A percentile compares a stretch with the other conserved stretches of the same genome.
These are phyloP conservation scores for Embiotoca jacksoni DNA, from an alignment of 2,113 vertebrate genomes.

Conservation along the genomic window DNA sequence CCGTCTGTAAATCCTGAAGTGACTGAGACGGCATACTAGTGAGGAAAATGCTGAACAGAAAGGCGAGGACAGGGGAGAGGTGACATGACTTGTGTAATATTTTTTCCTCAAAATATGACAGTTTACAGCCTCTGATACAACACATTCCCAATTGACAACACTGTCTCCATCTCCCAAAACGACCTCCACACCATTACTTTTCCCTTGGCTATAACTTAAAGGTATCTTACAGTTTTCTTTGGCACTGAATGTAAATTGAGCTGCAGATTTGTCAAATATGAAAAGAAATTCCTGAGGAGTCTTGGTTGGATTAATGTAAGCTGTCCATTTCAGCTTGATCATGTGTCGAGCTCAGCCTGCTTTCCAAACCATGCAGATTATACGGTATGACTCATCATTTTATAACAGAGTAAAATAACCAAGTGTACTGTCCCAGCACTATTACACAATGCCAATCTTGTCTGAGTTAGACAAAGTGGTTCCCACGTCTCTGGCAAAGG, in stretches of 20 bases:
- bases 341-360: not conserved
- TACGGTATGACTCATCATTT: not conserved
- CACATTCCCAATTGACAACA: too few species aligned
- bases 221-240: too few species aligned
- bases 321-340: not conserved
- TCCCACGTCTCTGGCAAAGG: constrained; percentile 19
- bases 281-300: not conserved
- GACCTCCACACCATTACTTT: too few species aligned
- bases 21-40: too few species aligned
- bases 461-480: constrained; percentile 33
- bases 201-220: too few species aligned
- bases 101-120: too few species aligned
- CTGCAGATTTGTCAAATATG: not conserved
- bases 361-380: constrained; percentile 1
- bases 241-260: not conserved
- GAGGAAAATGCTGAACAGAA: too few species aligned
- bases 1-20: too few species aligned
- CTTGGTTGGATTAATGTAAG: not conserved
- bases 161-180: too few species aligned
- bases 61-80: too few species aligned
- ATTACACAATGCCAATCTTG: not conserved
- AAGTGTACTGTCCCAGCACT: not conserved
- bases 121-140: too few species aligned
- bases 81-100: too few species aligned
- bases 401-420: not conserved